Evolutionary conservation across 2,113 vertebrate species (phyloP).

Genomic region (Nerophis ophidion): DNA sequence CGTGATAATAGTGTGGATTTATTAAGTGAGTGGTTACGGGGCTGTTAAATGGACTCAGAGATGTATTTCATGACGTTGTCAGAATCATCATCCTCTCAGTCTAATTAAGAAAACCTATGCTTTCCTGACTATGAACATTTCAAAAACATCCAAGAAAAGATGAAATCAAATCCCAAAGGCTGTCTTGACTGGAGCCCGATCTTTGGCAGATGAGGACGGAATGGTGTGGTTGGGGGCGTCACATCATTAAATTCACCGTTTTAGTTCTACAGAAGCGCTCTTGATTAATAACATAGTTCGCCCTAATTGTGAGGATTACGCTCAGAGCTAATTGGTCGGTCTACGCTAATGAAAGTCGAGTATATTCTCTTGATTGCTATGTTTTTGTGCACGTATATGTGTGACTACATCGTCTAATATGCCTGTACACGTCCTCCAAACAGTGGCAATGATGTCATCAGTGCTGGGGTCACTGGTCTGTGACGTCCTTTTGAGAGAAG

Average conservation of each 20-base stretch:
- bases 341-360: constrained; percentile 49
- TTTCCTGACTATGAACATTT: constrained; percentile 8
- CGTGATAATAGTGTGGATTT: neutral
- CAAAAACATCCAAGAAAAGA: constrained; percentile 14
- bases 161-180: constrained; percentile 2
- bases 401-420: constrained; percentile 45
- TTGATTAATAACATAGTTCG: constrained; percentile 33
- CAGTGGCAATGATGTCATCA: constrained; percentile 31
- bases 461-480: constrained; percentile 50
- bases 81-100: constrained; percentile 19
- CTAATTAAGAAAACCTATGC: neutral
- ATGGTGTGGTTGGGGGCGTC: constrained; percentile 35
- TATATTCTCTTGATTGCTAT: constrained; percentile 41
- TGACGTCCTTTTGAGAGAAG: constrained; percentile 23
- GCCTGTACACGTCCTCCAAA: constrained; percentile 20
- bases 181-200: constrained; percentile 33
- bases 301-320: constrained; percentile 37
- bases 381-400: constrained; percentile 42
- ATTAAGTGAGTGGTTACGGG: neutral
- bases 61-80: constrained; percentile 3
- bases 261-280: constrained; percentile 50
- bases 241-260: constrained; percentile 48
- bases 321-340: constrained; percentile 30
- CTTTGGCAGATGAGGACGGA: constrained; percentile 66
- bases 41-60: neutral